phyloP scores from a whole-genome alignment of 2,113 vertebrate species.

The Semicossyphus pulcher region DNA sequence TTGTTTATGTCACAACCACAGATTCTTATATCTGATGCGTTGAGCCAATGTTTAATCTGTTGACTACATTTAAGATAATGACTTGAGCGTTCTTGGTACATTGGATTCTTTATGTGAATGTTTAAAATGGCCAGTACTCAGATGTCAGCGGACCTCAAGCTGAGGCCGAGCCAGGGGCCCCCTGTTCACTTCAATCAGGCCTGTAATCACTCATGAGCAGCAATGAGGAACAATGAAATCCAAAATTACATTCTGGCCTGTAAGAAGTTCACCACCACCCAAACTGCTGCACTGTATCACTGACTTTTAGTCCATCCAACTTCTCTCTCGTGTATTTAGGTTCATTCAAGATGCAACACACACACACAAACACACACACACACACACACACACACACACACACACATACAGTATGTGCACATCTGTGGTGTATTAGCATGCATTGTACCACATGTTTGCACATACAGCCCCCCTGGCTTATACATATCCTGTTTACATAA shows the following conservation, averaged over 20 bases:
- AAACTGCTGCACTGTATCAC: constrained; percentile 43
- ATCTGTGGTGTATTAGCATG: constrained; percentile 50
- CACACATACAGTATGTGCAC: constrained; percentile 5
- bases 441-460: constrained; percentile 60
- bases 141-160: constrained; percentile 43
- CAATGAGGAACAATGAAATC: constrained; percentile 58
- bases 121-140: constrained; percentile 30
- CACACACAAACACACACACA: no score
- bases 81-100: constrained; percentile 45
- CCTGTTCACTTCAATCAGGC: constrained; percentile 54
- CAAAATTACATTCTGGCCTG: constrained; percentile 54
- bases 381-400: neutral
- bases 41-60: constrained; percentile 22
- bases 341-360: constrained; percentile 17
- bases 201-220: constrained; percentile 66
- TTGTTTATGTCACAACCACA: neutral
- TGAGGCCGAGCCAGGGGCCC: constrained; percentile 42
- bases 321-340: neutral
- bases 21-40: constrained; percentile 20
- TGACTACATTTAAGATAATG: constrained; percentile 42
- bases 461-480: neutral
- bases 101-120: constrained; percentile 48
- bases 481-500: no score
- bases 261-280: constrained; percentile 38
- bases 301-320: constrained; percentile 8